Base-by-base conservation (phyloP, 2,888 invertebrate species). In the Coelinius sp. region DNA sequence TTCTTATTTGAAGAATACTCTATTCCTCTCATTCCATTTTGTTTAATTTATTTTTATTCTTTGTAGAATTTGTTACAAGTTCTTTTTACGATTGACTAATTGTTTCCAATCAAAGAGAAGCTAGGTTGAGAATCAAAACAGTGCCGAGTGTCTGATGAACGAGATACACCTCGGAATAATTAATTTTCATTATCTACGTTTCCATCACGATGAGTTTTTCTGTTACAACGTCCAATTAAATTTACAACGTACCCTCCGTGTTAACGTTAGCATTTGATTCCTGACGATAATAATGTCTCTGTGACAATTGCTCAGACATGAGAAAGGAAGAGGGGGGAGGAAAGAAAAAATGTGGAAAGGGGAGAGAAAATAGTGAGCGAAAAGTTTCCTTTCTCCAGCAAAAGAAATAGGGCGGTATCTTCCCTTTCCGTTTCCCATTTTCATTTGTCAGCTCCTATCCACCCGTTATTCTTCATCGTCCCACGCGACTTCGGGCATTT, bases 401-500 rank as follows among this genome's bases (percentile, higher is more conserved):
- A 65, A 70, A 64, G 65, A 53, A 70, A 70, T 70, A 41, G 64
- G 53, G 65, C 65, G 64, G 65, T 38, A 70, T 70, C 64, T 70
- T 70, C 65, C 65, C 41, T 41, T 70, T 70, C 65, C 70, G 64
- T 46, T 53, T 65, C 65, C 70, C 64, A 70, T 70, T 70, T 70
- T 53, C 70, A 70, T 70, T 70, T 70, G 70, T 70, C 70, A 70
- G 64, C 64, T 31, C 35, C 70, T 56, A 38, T 41, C 17, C 27
- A 27, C 31, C 31, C 17, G 31, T 14, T 56, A 6, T 17, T 10
- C 59, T 31, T 22, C 35, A 31, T 35, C 12, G 31, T 22, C 10
- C 59, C 35, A 35, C 46, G 27, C 44, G 53, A 35, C 35, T 63
- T 69, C 62, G 31, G 35, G 59, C 35, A 35, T 35, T 59, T 35